Base-by-base conservation (phyloP, 2,797 vertebrate species). In the Crenuchus spilurus region DNA sequence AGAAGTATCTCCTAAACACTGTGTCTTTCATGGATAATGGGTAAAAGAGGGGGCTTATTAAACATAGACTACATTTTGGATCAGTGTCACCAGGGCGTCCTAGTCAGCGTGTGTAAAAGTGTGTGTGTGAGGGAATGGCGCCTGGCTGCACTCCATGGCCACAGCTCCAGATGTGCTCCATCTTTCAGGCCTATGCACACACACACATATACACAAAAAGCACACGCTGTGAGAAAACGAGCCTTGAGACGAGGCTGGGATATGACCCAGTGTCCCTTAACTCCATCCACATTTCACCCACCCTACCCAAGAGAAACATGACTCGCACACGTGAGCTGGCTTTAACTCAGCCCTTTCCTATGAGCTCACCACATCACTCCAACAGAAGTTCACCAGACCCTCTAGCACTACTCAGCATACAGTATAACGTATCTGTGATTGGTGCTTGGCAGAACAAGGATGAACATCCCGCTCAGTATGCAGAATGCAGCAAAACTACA, bases 161-260 rank as follows among this genome's bases (percentile, higher is more conserved):
- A 75, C 33, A 22, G 72, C 84, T 86, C 90, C 92, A 93, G 90
- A 92, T 93, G 91, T 90, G 86, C 84, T 83, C 75, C 16, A 58
- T 90, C 86, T 89, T 82, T 83, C 64, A 80, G 72, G 83, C 75
- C 44, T 68, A 70, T 78, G 65, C 72, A 68, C 44, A 76, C 77
- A 77, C 84, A 77, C 74, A 71, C 63, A 63, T 72, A 57, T 46
- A 68, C 70, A 80, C 66, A 51, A 31, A 67, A 33, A 71, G 20
- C 28, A 65, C 35, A 49, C 55, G 48, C 52, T 31, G 42, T 39
- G 24, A 41, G n/a, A 70, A 48, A 49, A 68, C 1, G 13, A 54
- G 11, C 35, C 37, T 31, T 33, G 54, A 71, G 39, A 60, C 18
- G 20, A 52, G 20, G 44, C 24, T 52, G 65, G 65, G 46, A 62